Conservation (phyloP, 2,797 vertebrate genomes). For the Toxotes lorentzi region DNA sequence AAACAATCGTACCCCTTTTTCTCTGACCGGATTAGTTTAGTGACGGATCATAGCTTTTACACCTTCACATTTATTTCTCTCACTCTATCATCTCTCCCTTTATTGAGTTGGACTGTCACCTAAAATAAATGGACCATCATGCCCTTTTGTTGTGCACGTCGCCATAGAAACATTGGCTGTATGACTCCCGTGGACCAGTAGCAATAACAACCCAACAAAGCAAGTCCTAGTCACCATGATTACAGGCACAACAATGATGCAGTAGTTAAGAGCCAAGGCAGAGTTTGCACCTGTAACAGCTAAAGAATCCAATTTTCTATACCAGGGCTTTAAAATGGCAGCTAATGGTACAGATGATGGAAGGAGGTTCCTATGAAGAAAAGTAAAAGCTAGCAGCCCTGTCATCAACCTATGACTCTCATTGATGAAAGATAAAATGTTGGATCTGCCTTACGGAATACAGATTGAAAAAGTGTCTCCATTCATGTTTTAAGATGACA, state of each 20-base stretch:
- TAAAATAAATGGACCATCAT: slow-evolving; percentile 33
- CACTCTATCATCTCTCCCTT: slow-evolving; percentile 9
- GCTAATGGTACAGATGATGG: not conserved
- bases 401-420: not conserved
- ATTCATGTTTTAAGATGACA: slow-evolving; percentile 4
- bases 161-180: slow-evolving; percentile 51
- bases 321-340: not conserved
- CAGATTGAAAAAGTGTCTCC: slow-evolving; percentile 12
- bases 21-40: not conserved
- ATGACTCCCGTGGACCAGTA: slow-evolving; percentile 15
- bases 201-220: slow-evolving; percentile 37
- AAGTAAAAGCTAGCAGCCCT: too few relatives aligned
- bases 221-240: slow-evolving; percentile 34
- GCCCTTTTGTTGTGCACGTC: slow-evolving; percentile 47
- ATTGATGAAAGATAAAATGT: not conserved
- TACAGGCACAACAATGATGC: slow-evolving; percentile 35
- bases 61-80: slow-evolving; percentile 28
- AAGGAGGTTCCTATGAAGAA: not conserved
- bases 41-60: slow-evolving; percentile 25
- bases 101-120: slow-evolving; percentile 30
- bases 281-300: not conserved
- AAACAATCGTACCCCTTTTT: not conserved
- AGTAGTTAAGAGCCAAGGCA: slow-evolving; percentile 14
- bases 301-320: not conserved
- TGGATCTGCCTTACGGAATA: not conserved